These are phyloP conservation scores for Phania funesta DNA, from an alignment of 2,888 invertebrate genomes.

Conservation along the genomic window DNA sequence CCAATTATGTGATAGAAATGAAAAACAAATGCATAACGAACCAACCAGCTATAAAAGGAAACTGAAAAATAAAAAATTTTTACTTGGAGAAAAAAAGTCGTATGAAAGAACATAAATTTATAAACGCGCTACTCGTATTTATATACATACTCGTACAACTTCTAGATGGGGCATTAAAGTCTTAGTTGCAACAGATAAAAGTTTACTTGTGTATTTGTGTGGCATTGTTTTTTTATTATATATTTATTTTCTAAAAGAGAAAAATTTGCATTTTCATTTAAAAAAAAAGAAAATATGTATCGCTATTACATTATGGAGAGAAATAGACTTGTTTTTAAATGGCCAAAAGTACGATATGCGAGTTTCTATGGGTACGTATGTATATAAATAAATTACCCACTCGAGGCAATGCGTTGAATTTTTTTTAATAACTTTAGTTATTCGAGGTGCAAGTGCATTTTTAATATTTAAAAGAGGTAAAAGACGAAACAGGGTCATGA, in stretches of 20 bases:
- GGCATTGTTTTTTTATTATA: background rate
- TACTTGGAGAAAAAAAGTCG: constrained; percentile 43
- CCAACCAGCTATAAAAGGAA: constrained; percentile 16
- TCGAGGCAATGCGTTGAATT: constrained; percentile 36
- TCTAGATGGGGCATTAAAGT: constrained; percentile 9
- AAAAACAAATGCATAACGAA: background rate
- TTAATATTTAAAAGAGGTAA: background rate
- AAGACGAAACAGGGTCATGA: no score
- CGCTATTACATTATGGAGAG: background rate
- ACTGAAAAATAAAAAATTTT: constrained; percentile 36
- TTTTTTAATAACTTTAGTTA: background rate
- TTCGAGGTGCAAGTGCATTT: no score
- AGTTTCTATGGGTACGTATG: background rate
- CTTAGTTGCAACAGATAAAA: constrained; percentile 6
- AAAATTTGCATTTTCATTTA: constrained; percentile 40
- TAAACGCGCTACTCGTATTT: constrained; percentile 1
- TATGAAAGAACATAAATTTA: constrained; percentile 31
- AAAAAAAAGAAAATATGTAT: constrained; percentile 7
- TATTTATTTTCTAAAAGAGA: background rate
- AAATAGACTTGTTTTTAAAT: constrained; percentile 7
- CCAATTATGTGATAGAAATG: constrained; percentile 61
- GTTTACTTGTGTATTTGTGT: no score
- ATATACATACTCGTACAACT: no score
- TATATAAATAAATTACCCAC: constrained; percentile 41
- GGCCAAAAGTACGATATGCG: background rate